Evolutionary conservation across 1,140 invertebrate genomes (phyloP).

Genomic region (Drosophila pseudoananassae): DNA sequence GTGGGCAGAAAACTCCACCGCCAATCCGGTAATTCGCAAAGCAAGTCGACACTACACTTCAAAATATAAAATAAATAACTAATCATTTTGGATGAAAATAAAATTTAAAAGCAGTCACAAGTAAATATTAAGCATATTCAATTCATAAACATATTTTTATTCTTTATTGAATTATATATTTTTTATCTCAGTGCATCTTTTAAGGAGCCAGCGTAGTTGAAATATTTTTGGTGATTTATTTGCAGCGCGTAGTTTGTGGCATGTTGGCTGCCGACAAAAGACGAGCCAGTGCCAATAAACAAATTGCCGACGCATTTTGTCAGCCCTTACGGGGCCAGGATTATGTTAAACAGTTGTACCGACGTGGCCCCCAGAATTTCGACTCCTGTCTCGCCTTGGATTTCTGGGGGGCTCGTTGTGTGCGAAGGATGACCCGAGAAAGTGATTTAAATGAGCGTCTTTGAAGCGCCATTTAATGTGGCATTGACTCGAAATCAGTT

Average conservation of each 20-base stretch:
- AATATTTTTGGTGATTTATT: slow-evolving; percentile 82
- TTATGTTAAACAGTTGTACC: slow-evolving; percentile 71
- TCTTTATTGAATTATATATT: not conserved
- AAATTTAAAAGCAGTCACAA: not conserved
- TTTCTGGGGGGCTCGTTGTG: slow-evolving; percentile 34
- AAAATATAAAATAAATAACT: not conserved
- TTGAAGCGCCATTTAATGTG: slow-evolving; percentile 76
- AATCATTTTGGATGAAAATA: not conserved
- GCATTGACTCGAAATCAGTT: slow-evolving; percentile 71
- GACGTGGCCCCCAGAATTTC: slow-evolving; percentile 32
- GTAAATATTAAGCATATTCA: too few species aligned
- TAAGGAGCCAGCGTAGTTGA: slow-evolving; percentile 70
- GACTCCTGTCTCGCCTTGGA: slow-evolving; percentile 16
- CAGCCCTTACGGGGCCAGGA: slow-evolving; percentile 67
- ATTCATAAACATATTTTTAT: not conserved
- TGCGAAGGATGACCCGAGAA: slow-evolving; percentile 26
- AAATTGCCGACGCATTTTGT: slow-evolving; percentile 82
- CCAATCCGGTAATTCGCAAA: slow-evolving; percentile 17
- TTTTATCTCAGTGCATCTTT: slow-evolving; percentile 24
- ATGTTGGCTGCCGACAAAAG: slow-evolving; percentile 76
- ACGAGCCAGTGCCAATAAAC: slow-evolving; percentile 73
- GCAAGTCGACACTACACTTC: slow-evolving; percentile 4
- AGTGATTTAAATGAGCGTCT: slow-evolving; percentile 76
- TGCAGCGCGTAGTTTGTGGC: slow-evolving; percentile 79
- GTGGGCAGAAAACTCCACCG: slow-evolving; percentile 49